Conservation (phyloP, 2,888 invertebrate species). For the Eudasyphora cyanicolor region DNA sequence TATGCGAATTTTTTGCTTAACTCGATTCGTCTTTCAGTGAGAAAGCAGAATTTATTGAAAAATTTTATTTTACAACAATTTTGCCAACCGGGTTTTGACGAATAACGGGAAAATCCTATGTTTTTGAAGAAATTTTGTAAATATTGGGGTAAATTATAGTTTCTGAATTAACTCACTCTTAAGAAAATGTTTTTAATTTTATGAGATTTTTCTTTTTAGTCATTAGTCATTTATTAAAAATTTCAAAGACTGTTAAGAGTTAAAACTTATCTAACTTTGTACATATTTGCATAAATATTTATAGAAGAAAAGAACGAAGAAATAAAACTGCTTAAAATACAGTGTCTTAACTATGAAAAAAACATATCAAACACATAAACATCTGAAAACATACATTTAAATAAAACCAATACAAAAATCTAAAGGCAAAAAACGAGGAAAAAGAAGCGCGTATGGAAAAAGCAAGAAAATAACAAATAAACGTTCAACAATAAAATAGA, state of each 20-base stretch:
- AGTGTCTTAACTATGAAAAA: slow-evolving; percentile 8
- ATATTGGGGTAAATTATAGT: too few relatives aligned
- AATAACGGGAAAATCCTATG: too few relatives aligned
- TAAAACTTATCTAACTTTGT: not conserved
- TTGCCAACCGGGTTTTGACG: too few relatives aligned
- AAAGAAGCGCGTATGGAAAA: not conserved
- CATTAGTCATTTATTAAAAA: too few relatives aligned
- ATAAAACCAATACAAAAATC: slow-evolving; percentile 48
- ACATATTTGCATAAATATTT: slow-evolving; percentile 36
- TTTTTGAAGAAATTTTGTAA: too few relatives aligned
- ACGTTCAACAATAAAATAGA: slow-evolving; percentile 26
- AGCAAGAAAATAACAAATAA: not conserved
- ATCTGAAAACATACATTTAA: slow-evolving; percentile 42
- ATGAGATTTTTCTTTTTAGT: too few relatives aligned
- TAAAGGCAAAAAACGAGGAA: not conserved
- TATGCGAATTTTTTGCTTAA: not conserved
- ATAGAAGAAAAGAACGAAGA: not conserved
- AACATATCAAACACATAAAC: slow-evolving; percentile 22
- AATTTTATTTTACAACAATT: too few relatives aligned
- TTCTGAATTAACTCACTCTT: too few relatives aligned
- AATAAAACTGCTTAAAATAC: not conserved
- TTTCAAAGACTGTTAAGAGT: too few relatives aligned
- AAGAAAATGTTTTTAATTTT: too few relatives aligned
- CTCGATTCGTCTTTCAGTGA: not conserved
- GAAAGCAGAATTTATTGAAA: not conserved